Base-by-base conservation (phyloP, 2,113 vertebrate species). In the Pavo muticus region DNA sequence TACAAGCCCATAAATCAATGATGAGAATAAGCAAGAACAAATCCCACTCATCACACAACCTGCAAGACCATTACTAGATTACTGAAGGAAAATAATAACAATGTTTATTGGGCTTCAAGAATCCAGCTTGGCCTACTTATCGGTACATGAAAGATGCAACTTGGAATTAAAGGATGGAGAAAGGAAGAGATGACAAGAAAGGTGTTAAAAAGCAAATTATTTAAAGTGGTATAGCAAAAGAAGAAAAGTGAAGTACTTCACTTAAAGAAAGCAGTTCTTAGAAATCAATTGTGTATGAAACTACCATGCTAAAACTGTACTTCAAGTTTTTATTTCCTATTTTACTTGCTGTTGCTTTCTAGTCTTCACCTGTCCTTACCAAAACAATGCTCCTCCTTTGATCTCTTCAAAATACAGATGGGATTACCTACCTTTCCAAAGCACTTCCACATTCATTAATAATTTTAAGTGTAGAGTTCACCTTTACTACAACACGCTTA, bases 1-100 rank as follows among this genome's bases (percentile, higher is more conserved):
- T 27, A 84, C 84, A 75, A 92, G 70, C 37, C 79, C 25, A 29
- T 59, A 81, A 84, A 84, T 10, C 71, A 65, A 65, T 56, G 50
- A 11, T 40, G 73, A 94, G 52, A 88, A 61, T 18, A 94, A n/a
- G 71, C 59, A 87, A 79, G 63, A 88, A 61, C 32, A 93, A 89
- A 92, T 87, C 84, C 68, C 29, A 27, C 56, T 91, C 84, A 57
- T 79, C 40, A 42, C 64, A 77, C 10, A 70, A 50, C 45, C 82
- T 83, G 44, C 40, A 37, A 85, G 48, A 79, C 48, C 87, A 68
- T 82, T 75, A 75, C 40, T 8, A 52, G 29, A 75, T 29, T 54
- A 30, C 9, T 29, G 68, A 64, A 40, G 16, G 32, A 50, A 78
- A 77, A 50, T 47, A 73, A n/a, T 52, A 92, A 25, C 21, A 88